Base-by-base conservation (phyloP, 2,888 invertebrate species). In the Epirrhoe tristata region DNA sequence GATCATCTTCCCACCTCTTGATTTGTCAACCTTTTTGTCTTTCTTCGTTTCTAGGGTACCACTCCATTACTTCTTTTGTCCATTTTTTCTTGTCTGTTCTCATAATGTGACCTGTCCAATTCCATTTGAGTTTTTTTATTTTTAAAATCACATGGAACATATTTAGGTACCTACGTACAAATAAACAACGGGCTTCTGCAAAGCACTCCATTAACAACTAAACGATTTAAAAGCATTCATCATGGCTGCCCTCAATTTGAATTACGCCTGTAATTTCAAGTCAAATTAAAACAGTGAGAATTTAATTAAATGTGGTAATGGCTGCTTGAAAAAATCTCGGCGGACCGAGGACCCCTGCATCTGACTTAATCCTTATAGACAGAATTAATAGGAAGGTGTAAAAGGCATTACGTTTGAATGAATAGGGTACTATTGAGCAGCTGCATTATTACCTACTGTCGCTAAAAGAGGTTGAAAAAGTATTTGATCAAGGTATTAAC, bases 281-380 rank as follows among this genome's bases (percentile, higher is more conserved):
- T 89, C 86, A 89, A 90, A 90, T 91, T 90, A 90, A 89, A 90
- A 88, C 88, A 88, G 86, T 88, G 86, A 90, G 89, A 83, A 88
- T 90, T 90, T 86, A 91, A 91, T 91, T 89, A 88, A 90, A 90
- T 88, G 89, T 86, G 88, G 85, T 90, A 90, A 91, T 91, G 88
- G 88, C 82, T 79, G 80, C 87, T 87, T 86, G 86, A 81, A 89
- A 90, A 90, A 90, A 89, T 88, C 82, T 83, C 78, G 77, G 80
- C 80, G 76, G 75, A 65, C 66, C 69, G 77, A 84, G 83, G 70
- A 78, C 77, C 75, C 70, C 86, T 85, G 87, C 85, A 75, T 78
- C 83, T 78, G 86, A 89, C 86, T 85, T 80, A 80, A 80, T 80
- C 78, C 79, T 76, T 81, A 83, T 79, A 82, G 81, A 77, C 77